Evolutionary conservation across 23 tunicate genomes (phyloP).

Genomic region (Phallusia fumigata): DNA sequence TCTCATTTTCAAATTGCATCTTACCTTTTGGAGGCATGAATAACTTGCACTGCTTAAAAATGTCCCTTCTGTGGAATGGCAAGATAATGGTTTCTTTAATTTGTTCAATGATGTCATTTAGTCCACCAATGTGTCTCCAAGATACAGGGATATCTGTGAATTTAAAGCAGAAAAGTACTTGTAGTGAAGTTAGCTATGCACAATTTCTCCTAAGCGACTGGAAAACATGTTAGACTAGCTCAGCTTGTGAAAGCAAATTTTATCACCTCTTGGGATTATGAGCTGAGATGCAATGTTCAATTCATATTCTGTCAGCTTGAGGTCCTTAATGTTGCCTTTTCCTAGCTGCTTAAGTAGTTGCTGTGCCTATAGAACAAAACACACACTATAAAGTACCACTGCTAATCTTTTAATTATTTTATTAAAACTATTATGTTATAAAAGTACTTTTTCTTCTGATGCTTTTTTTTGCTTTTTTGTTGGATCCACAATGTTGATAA

Average conservation of each 20-base stretch:
- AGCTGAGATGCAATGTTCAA: conserved; percentile 85
- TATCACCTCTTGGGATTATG: conserved; percentile 47
- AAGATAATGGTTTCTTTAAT: conserved; percentile 80
- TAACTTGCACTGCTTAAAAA: conserved; percentile 72
- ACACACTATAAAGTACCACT: background rate
- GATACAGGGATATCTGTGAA: conserved; percentile 53
- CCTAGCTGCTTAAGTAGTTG: conserved; percentile 63
- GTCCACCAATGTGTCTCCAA: conserved; percentile 88
- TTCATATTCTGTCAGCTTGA: conserved; percentile 84
- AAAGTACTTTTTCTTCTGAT: conserved; percentile 57
- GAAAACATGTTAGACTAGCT: too few species aligned
- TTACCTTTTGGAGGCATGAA: conserved; percentile 91
- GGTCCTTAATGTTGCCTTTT: conserved; percentile 51
- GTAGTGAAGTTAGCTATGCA: too few species aligned
- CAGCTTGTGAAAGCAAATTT: too few species aligned
- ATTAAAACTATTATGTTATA: too few species aligned
- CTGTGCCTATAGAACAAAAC: conserved; percentile 32
- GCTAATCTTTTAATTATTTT: background rate
- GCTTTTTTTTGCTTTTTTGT: conserved; percentile 80
- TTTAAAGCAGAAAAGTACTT: too few species aligned
- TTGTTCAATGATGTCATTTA: conserved; percentile 58
- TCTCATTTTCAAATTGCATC: background rate
- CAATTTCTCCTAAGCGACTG: too few species aligned
- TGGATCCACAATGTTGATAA: conserved; percentile 65
- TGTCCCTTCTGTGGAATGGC: conserved; percentile 69